A percentile compares a stretch with the other conserved stretches of the same genome.
These are phyloP conservation scores for Cephus cinctus DNA, from an alignment of 1,140 invertebrate genomes.

Conservation along the genomic window DNA sequence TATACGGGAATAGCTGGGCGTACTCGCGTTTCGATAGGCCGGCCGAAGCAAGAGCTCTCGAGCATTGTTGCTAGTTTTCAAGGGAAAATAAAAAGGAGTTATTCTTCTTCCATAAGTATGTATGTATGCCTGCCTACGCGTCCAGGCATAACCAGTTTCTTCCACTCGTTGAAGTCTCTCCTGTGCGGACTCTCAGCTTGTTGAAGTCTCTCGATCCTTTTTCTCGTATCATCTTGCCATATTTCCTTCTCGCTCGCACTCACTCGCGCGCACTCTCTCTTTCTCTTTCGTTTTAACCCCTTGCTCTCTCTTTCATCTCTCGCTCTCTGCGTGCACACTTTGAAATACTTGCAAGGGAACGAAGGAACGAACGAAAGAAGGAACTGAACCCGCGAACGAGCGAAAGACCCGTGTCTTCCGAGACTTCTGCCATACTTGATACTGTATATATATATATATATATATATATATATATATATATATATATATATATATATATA, in stretches of 20 bases:
- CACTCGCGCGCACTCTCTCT: not conserved
- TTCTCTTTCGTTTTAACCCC: too few species aligned
- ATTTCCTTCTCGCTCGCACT: not conserved
- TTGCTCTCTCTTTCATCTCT: too few species aligned
- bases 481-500: constrained; percentile 3
- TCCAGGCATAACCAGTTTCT: constrained; percentile 33
- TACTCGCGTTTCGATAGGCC: too few species aligned
- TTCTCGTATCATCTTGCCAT: too few species aligned
- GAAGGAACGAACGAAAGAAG: too few species aligned
- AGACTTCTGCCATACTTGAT: constrained; percentile 5
- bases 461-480: constrained; percentile 8
- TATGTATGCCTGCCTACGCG: constrained; percentile 13
- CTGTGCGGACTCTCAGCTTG: constrained; percentile 10
- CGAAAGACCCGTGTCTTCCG: constrained; percentile 8
- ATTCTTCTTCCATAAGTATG: not conserved
- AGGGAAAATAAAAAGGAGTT: too few species aligned
- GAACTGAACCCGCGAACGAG: too few species aligned
- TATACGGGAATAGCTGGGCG: too few species aligned
- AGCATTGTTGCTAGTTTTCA: too few species aligned
- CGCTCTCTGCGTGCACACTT: too few species aligned
- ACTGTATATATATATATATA: constrained; percentile 10
- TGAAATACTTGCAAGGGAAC: too few species aligned
- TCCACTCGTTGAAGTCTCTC: constrained; percentile 34
- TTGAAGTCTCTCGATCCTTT: constrained; percentile 12
- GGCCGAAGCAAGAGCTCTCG: too few species aligned